Evolutionary conservation across 1,140 invertebrate species (phyloP).

Genomic region (Manduca sexta): DNA sequence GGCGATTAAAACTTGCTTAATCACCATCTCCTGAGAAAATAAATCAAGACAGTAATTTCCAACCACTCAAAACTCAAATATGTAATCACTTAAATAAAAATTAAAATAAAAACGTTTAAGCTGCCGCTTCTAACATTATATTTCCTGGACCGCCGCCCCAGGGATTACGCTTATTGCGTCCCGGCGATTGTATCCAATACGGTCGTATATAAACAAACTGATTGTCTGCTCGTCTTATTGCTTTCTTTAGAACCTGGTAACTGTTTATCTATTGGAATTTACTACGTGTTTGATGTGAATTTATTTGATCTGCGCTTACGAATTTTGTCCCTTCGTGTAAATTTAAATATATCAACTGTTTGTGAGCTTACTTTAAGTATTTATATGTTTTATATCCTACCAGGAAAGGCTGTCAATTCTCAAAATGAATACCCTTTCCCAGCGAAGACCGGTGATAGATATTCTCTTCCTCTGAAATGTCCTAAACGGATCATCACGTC

Average conservation of each 20-base stretch:
- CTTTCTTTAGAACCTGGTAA: constrained; percentile 43
- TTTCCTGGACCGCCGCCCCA: constrained; percentile 22
- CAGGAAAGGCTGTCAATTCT: too few relatives aligned
- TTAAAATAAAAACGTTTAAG: constrained; percentile 6
- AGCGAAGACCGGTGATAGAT: too few relatives aligned
- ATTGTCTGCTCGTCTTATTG: constrained; percentile 58
- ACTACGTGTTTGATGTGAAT: neutral
- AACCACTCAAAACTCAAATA: too few relatives aligned
- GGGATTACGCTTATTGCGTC: constrained; percentile 63
- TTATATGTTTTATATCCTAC: too few relatives aligned
- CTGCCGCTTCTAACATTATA: constrained; percentile 27
- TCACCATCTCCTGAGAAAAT: too few relatives aligned
- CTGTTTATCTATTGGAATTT: constrained; percentile 23
- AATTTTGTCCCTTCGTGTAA: neutral
- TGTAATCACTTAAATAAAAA: neutral
- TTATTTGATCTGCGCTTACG: neutral
- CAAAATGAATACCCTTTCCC: too few relatives aligned
- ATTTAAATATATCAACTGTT: too few relatives aligned
- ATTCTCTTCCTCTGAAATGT: too few relatives aligned
- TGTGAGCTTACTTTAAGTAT: too few relatives aligned
- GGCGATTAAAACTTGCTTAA: too few relatives aligned
- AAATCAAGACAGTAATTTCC: too few relatives aligned
- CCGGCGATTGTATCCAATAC: constrained; percentile 33
- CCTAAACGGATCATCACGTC: too few relatives aligned
- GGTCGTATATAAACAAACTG: constrained; percentile 52